These are phyloP conservation scores for Clanis bilineata DNA, from an alignment of 2,888 invertebrate species.

Conservation along the genomic window DNA sequence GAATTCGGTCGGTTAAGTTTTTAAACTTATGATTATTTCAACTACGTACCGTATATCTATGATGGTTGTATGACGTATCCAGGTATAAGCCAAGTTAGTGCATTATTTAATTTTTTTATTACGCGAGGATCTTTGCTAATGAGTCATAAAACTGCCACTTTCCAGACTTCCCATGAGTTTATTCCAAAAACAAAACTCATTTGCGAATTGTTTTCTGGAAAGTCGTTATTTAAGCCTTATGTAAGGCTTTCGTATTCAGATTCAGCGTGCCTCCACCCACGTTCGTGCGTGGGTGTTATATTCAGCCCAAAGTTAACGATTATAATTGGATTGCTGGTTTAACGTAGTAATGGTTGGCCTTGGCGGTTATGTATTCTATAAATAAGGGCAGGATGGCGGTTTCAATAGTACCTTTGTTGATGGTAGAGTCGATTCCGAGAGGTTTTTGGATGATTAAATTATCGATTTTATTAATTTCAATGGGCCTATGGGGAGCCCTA, in stretches of 20 bases:
- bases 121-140: too few relatives aligned
- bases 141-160: too few relatives aligned
- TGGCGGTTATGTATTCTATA: background rate
- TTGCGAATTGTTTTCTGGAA: background rate
- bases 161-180: too few relatives aligned
- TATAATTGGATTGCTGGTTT: slow-evolving; percentile 4
- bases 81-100: too few relatives aligned
- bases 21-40: too few relatives aligned
- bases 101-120: too few relatives aligned
- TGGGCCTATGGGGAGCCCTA: too few relatives aligned
- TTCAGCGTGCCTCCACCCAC: background rate
- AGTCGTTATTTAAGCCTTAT: background rate
- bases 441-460: too few relatives aligned
- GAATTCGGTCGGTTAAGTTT: too few relatives aligned
- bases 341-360: background rate
- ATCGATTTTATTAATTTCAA: background rate
- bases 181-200: too few relatives aligned
- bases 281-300: background rate
- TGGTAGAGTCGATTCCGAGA: background rate
- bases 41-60: too few relatives aligned
- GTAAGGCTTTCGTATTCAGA: background rate
- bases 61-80: too few relatives aligned
- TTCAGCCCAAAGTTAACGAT: background rate
- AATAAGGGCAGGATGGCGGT: background rate
- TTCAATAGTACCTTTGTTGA: background rate